phyloP scores from a whole-genome alignment of 2,888 invertebrate species.

The Lithophane ornitopus region DNA sequence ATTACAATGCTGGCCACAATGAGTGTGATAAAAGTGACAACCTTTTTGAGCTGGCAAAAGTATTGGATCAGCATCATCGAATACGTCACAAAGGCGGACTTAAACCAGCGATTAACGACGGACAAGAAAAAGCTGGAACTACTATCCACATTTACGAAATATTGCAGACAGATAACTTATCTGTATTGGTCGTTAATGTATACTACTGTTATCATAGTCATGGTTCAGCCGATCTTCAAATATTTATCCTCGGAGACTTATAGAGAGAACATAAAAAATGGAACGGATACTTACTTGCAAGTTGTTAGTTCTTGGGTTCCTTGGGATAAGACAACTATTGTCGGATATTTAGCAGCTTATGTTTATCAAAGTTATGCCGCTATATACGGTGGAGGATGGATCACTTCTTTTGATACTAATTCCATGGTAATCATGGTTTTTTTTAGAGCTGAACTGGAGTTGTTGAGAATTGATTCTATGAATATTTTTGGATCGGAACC shows the following conservation, averaged over 20 bases:
- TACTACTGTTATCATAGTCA: conserved; percentile 80
- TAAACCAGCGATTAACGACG: conserved; percentile 71
- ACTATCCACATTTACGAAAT: conserved; percentile 76
- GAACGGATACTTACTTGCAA: conserved; percentile 78
- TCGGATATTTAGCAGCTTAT: conserved; percentile 79
- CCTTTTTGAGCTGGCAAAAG: conserved; percentile 81
- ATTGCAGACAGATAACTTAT: conserved; percentile 83
- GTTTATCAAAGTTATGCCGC: conserved; percentile 81
- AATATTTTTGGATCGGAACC: conserved; percentile 76
- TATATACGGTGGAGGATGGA: conserved; percentile 85
- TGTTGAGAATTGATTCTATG: conserved; percentile 77
- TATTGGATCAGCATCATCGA: conserved; percentile 81
- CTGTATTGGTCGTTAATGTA: conserved; percentile 83
- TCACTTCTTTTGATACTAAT: conserved; percentile 84
- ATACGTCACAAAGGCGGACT: conserved; percentile 80
- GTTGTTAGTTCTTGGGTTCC: conserved; percentile 87
- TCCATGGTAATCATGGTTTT: conserved; percentile 86
- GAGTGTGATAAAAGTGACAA: conserved; percentile 79
- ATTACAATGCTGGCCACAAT: conserved; percentile 84
- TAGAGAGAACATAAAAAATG: conserved; percentile 76
- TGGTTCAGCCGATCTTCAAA: conserved; percentile 79
- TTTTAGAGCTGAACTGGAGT: conserved; percentile 81
- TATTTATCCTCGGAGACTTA: conserved; percentile 76
- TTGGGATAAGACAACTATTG: conserved; percentile 77
- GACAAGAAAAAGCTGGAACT: conserved; percentile 69